These are phyloP conservation scores for Scrobipalpa costella DNA, from an alignment of 2,888 invertebrate genomes.

Conservation along the genomic window DNA sequence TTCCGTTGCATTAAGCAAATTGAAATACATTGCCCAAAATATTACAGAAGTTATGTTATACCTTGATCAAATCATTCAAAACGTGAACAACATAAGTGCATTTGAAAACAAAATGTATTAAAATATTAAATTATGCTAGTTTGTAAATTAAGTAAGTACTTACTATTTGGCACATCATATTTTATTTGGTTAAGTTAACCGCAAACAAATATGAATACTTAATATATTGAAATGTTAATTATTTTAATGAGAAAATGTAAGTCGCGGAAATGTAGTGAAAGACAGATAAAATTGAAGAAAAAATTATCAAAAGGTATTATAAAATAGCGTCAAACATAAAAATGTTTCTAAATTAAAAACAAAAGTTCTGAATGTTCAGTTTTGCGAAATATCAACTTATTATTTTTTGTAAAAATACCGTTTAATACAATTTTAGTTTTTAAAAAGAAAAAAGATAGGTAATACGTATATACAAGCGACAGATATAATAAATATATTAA, in stretches of 20 bases:
- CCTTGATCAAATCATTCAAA: too few species aligned
- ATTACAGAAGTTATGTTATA: too few species aligned
- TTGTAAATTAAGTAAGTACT: slow-evolving; percentile 5
- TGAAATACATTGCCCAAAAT: too few species aligned
- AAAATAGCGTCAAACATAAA: too few species aligned
- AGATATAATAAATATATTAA: slow-evolving; percentile 49
- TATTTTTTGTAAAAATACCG: not conserved
- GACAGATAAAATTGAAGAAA: too few species aligned
- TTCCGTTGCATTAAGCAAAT: too few species aligned
- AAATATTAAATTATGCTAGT: slow-evolving; percentile 6
- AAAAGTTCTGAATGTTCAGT: too few species aligned
- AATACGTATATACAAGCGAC: slow-evolving; percentile 12
- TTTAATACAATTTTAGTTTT: slow-evolving; percentile 5
- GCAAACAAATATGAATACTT: slow-evolving; percentile 8
- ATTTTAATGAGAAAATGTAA: too few species aligned
- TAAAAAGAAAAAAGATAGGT: not conserved
- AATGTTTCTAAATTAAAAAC: too few species aligned
- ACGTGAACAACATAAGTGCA: too few species aligned
- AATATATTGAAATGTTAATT: not conserved
- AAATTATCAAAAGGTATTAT: too few species aligned
- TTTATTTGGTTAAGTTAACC: slow-evolving; percentile 3
- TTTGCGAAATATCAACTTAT: not conserved
- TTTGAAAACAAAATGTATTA: not conserved
- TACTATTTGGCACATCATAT: slow-evolving; percentile 19
- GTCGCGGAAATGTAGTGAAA: too few species aligned